phyloP scores from a whole-genome alignment of 1,140 invertebrate genomes.

The Eufriesea mexicana region DNA sequence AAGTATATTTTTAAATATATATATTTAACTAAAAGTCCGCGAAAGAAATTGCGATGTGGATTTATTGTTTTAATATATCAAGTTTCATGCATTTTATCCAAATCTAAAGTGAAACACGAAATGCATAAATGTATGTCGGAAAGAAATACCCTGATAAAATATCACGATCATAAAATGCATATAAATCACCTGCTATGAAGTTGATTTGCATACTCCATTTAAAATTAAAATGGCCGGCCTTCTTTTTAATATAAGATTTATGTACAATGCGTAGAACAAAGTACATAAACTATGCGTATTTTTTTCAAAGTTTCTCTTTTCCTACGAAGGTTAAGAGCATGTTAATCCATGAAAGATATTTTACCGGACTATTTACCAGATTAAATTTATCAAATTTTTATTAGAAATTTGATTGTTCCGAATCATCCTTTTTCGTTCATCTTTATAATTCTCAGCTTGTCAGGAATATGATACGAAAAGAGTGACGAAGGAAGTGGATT shows the following conservation, averaged over 20 bases:
- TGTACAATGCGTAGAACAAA: neutral
- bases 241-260: neutral
- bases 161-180: neutral
- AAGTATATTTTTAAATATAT: neutral
- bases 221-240: neutral
- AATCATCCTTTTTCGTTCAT: neutral
- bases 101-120: neutral
- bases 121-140: neutral
- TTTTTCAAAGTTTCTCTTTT: neutral
- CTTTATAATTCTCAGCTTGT: conserved; percentile 69
- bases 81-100: neutral
- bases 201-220: neutral
- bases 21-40: neutral
- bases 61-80: neutral
- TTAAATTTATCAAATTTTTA: neutral
- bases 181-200: neutral
- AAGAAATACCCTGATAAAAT: neutral
- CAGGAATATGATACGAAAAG: conserved; percentile 72
- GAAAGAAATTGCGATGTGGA: neutral
- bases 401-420: neutral
- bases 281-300: no score
- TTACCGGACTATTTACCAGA: neutral
- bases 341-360: neutral
- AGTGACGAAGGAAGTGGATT: neutral
- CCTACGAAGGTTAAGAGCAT: neutral